Evolutionary conservation across 2,113 vertebrate genomes (phyloP), one percentile per base, ranked within the genome.

Genomic region (Ivindomyrus marchei): DNA sequence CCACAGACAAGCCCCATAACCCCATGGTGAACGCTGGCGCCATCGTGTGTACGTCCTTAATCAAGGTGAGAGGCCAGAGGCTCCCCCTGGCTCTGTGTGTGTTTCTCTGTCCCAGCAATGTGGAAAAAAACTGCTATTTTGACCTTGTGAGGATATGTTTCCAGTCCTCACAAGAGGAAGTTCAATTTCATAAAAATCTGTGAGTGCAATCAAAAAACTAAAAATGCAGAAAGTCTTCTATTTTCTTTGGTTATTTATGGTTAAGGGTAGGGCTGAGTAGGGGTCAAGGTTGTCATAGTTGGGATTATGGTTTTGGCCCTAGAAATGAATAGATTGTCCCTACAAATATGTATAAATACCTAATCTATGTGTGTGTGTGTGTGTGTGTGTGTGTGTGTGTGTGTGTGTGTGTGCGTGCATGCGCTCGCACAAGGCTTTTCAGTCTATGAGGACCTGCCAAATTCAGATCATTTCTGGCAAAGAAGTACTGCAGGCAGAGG

Each of bases 11-110:
- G 53, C 98, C 98, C 90, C 98, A 99, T 93, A 99, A 99, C 93
- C 98, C 98, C 91, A 99, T 99, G 98, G 98, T 99, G 95, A 99
- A 99, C 90, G 98, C 98, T 91, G 98, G 98, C 85, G 98, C 98
- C 88, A 99, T 99, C 91, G 98, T 99, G 93, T 95, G 99, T 86
- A 99, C 98, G 1, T 99, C 98, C 89, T 96, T 99, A 93, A 98
- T 99, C 94, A 98, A 99, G 98, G 98, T 99, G 98, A 97, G 95
- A 15, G 27, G 17, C 83, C 62, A 27, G 3, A 31, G 62, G 39
- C 39, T 24, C 15, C 39, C 36, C 45, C 74, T 19, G 15, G 36
- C 9, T 85, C 42, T 66, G 62, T 66, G n/a, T 66, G 3, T 27
- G n/a, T 66, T 39, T 15, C 7, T 70, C 3, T 39, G 56, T 58